phyloP scores from a whole-genome alignment of 2,797 vertebrate species.

The Oreonectes daqikongensis region DNA sequence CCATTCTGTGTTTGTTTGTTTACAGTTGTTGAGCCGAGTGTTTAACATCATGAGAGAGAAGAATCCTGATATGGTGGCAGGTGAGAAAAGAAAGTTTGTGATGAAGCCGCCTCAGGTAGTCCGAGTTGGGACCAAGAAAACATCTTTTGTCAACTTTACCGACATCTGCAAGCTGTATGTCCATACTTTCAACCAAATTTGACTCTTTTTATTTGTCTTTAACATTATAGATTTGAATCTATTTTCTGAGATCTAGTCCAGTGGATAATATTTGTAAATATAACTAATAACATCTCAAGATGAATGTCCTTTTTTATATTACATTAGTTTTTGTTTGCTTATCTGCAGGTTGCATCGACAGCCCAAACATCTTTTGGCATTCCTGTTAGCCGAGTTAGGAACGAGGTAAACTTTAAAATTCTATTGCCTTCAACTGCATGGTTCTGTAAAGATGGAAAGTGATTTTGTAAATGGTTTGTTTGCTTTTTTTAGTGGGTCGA shows the following conservation, averaged over 20 bases:
- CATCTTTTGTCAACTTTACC: conserved; percentile 98
- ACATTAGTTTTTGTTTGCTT: background rate
- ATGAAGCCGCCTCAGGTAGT: conserved; percentile 97
- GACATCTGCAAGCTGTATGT: conserved; percentile 93
- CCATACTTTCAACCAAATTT: background rate
- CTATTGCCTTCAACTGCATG: background rate
- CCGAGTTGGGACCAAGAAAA: conserved; percentile 99
- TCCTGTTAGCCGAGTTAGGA: conserved; percentile 97
- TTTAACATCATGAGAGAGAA: conserved; percentile 92
- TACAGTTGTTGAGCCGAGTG: conserved; percentile 30
- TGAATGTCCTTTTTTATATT: background rate
- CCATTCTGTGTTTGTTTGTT: background rate
- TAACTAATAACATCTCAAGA: background rate
- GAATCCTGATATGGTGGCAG: conserved; percentile 99
- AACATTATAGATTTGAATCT: no score
- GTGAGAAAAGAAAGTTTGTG: conserved; percentile 97
- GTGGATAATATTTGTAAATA: background rate
- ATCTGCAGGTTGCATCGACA: conserved; percentile 95
- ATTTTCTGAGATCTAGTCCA: background rate
- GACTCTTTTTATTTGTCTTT: no score
- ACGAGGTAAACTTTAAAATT: conserved; percentile 82
- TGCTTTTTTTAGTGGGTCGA: conserved; percentile 85
- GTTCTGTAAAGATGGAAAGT: background rate
- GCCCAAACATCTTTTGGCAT: conserved; percentile 98
- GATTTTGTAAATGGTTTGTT: background rate